Evolutionary conservation across 2,797 vertebrate species (phyloP).

Genomic region (Clarias laeviceps): DNA sequence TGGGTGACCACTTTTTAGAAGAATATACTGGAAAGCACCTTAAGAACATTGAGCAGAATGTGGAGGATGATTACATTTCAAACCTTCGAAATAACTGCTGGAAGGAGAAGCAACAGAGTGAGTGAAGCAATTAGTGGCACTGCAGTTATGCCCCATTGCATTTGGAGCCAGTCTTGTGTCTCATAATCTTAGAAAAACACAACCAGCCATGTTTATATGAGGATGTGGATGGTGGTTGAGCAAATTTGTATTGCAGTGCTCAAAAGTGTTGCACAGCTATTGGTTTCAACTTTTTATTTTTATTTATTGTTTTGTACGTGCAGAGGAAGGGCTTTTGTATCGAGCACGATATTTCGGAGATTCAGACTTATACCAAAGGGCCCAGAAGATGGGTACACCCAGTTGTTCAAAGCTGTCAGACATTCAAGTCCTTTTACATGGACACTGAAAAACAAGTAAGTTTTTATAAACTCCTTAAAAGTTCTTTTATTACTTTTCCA

Average conservation of each 20-base stretch:
- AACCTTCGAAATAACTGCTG: conserved; percentile 98
- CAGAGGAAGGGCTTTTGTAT: conserved; percentile 97
- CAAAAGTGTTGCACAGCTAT: not conserved
- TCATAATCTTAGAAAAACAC: not conserved
- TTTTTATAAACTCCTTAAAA: not conserved
- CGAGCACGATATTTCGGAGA: conserved; percentile 97
- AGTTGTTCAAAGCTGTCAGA: conserved; percentile 96
- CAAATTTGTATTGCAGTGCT: not conserved
- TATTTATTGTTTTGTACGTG: conserved; percentile 48
- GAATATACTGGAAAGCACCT: conserved; percentile 87
- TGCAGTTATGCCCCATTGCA: not conserved
- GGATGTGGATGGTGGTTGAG: too few species aligned
- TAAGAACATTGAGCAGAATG: conserved; percentile 87
- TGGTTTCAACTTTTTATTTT: not conserved
- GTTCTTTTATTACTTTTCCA: not conserved
- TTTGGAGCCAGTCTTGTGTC: not conserved
- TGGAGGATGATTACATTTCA: conserved; percentile 96
- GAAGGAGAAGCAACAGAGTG: conserved; percentile 99
- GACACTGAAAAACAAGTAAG: conserved; percentile 71
- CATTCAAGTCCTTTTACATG: conserved; percentile 90
- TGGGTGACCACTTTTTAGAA: conserved; percentile 86
- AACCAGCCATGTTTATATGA: not conserved
- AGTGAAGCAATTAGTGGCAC: conserved; percentile 62
- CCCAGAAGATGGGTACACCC: conserved; percentile 94
- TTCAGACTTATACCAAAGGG: conserved; percentile 89